Evolutionary conservation across 2,797 vertebrate genomes (phyloP), one percentile per base, ranked within the genome.

Genomic region (Peromyscus eremicus): DNA sequence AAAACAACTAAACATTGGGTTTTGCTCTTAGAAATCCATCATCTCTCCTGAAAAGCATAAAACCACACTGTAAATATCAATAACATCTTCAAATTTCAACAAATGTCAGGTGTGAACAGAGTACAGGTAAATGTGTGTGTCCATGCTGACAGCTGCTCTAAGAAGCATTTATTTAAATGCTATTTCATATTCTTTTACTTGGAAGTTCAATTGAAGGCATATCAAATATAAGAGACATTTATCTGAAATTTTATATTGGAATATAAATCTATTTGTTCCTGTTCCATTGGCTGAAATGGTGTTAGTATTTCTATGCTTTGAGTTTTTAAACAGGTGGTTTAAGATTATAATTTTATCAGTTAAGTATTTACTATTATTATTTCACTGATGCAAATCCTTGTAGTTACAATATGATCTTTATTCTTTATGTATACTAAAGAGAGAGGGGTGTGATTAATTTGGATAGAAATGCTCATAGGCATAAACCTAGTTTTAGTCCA

Each of bases 71-170:
- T 94, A 89, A 87, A 81, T 96, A 34, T 85, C 43, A 46, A 95
- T 34, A 43, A 94, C 90, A 94, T 75, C 94, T 98, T 98, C 98
- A 98, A 98, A 98, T 98, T 98, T 96, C 84, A 96, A 75, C 71
- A 96, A 96, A 95, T 92, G 71, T 95, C 89, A 97, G 62, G 76
- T 37, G 6, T 96, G 64, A 94, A 94, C 93, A 94, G 95, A 89
- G 85, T 95, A 91, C 97, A 92, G 97, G 91, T 96, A 93, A 98
- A 95, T 60, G 97, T 97, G 98, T 98, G 98, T 98, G 94, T 98
- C 97, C 95, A 80, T 29, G 52, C 11, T 97, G 97, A 98, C 98
- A 98, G 97, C 98, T 98, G 91, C 98, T 96, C 93, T 98, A 96
- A 98, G 81, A 79, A 97, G 94, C 57, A 96, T 6, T 52, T 98